A percentile compares a stretch with the other conserved stretches of the same genome.
These are phyloP conservation scores for Halcyon leucocephala DNA, from an alignment of 2,797 vertebrate genomes.

Conservation along the genomic window DNA sequence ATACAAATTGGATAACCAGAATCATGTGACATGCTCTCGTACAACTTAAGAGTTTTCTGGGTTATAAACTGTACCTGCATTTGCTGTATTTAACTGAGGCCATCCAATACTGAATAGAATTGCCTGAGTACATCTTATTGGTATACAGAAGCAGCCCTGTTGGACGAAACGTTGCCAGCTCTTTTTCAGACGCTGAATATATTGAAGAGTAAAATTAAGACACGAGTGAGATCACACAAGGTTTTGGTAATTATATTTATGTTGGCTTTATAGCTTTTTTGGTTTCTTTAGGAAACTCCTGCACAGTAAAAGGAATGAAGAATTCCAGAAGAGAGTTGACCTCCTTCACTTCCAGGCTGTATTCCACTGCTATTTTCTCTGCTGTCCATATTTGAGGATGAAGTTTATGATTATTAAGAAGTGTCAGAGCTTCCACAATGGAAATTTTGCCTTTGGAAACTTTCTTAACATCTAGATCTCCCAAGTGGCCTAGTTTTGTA, in stretches of 20 bases:
- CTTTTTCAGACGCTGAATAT: background rate
- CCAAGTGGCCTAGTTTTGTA: constrained; percentile 77
- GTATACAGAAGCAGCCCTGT: background rate
- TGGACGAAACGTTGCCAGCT: background rate
- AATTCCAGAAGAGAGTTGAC: constrained; percentile 85
- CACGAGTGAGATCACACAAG: background rate
- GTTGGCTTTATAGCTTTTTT: constrained; percentile 80
- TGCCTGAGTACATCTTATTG: background rate
- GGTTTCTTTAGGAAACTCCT: constrained; percentile 77
- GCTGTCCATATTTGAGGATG: constrained; percentile 87
- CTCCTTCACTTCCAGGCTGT: constrained; percentile 86
- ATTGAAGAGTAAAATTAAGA: constrained; percentile 16
- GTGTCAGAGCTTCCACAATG: constrained; percentile 86
- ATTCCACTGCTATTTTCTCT: constrained; percentile 90
- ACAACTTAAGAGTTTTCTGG: background rate
- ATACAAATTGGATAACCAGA: background rate
- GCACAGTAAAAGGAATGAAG: constrained; percentile 88
- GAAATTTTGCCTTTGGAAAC: constrained; percentile 91
- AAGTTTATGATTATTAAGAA: constrained; percentile 87
- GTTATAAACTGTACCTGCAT: background rate
- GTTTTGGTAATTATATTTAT: constrained; percentile 67
- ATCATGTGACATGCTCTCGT: background rate
- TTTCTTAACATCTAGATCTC: constrained; percentile 72
- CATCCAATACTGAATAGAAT: background rate
- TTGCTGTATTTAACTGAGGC: background rate